These are phyloP conservation scores for Ericerus pela DNA, from an alignment of 1,140 invertebrate species.

Conservation along the genomic window DNA sequence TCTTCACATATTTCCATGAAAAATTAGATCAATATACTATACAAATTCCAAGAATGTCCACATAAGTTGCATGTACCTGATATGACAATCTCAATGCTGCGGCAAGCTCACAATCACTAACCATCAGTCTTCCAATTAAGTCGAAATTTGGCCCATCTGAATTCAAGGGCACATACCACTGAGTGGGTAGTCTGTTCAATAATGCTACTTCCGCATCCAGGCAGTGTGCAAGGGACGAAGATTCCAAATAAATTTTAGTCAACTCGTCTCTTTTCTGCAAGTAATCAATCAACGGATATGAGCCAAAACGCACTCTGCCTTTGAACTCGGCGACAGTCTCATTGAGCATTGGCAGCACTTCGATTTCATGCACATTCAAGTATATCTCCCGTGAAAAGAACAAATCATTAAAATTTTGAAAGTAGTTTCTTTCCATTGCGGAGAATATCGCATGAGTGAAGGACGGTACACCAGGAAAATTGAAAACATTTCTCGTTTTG, in stretches of 20 bases:
- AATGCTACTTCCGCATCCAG: conserved; percentile 29
- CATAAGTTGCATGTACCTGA: not conserved
- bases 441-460: conserved; percentile 45
- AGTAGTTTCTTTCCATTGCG: conserved; percentile 24
- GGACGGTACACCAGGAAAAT: conserved; percentile 62
- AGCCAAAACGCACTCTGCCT: conserved; percentile 43
- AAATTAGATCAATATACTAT: too few relatives aligned
- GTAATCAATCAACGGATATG: conserved; percentile 45
- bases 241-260: conserved; percentile 37
- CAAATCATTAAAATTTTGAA: not conserved
- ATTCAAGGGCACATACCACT: conserved; percentile 13
- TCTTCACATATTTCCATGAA: too few relatives aligned
- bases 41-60: too few relatives aligned
- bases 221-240: conserved; percentile 25
- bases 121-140: not conserved
- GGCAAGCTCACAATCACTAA: not conserved
- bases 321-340: conserved; percentile 37
- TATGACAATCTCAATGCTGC: not conserved
- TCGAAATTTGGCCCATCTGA: not conserved
- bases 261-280: conserved; percentile 23
- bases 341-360: conserved; percentile 38
- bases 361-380: conserved; percentile 40
- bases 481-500: conserved; percentile 51
- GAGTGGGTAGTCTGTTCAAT: conserved; percentile 20
- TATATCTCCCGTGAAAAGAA: conserved; percentile 35